Evolutionary conservation across 2,797 vertebrate species (phyloP), one percentile per base, ranked within the genome.

Genomic region (Intellagama lesueurii): DNA sequence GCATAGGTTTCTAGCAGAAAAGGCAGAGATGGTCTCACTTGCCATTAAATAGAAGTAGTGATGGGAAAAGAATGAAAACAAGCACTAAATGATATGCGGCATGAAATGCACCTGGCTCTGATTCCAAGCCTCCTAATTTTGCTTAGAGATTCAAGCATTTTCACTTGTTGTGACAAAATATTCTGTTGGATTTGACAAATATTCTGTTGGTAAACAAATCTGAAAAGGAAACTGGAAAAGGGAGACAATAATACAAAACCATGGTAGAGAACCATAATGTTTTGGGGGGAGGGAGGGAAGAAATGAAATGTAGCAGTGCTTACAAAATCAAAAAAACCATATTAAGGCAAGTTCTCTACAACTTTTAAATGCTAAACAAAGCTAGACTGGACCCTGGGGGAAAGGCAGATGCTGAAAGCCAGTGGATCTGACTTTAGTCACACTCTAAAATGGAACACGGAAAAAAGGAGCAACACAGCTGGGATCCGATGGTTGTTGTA

Each of bases 201-300:
- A 72, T 49, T 76, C 68, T 52, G 28, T 17, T 76, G 40, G 69
- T 85, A 85, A 80, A 64, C 66, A 84, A 84, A 90, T 81, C 35
- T 6, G 84, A 88, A 83, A 77, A 78, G 49, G 8, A 82, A 5
- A 60, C 8, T 1, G 17, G 0, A 76, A n/a, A 44, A n/a, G 81
- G 87, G 26, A 47, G 70, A 26, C 24, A 32, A 66, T 30, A 84
- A 19, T n/a, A 72, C 8, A 72, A 47, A 40, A 79, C 7, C 1
- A n/a, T 32, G n/a, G 30, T 7, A 32, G 78, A 85, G 32, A 0
- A 64, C 12, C 1, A 56, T 0, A 0, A 0, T 7, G 73, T 8
- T n/a, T 64, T 26, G 1, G 22, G 76, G 44, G 86, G 7, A 66
- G 8, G 30, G 2, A 7, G 32, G 60, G 56, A n/a, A 87, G 2